These are phyloP conservation scores for Caranx melampygus DNA, from an alignment of 2,113 vertebrate species.

Conservation along the genomic window DNA sequence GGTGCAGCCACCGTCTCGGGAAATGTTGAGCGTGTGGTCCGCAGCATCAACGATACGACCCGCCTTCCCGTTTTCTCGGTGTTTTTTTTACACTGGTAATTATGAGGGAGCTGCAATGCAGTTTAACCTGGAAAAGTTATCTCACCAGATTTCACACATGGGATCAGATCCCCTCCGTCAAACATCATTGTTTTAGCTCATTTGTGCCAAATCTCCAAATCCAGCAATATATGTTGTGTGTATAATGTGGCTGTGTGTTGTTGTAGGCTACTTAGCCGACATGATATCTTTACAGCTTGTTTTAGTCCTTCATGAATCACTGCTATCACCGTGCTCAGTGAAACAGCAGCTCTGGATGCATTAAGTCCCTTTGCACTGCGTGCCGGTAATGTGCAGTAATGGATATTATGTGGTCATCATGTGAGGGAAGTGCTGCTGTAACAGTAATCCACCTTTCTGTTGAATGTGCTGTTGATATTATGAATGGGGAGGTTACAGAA, in stretches of 20 bases:
- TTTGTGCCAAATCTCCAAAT: not conserved
- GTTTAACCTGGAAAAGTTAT: conserved; percentile 11
- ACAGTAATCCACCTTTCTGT: not conserved
- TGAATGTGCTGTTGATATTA: not conserved
- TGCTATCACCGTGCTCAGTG: conserved; percentile 9
- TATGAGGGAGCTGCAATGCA: conserved; percentile 64
- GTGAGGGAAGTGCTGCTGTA: not conserved
- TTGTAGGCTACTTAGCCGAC: not conserved
- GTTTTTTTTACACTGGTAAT: not conserved
- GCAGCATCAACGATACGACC: not conserved
- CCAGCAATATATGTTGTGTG: not conserved
- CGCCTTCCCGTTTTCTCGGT: not conserved
- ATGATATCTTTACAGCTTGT: not conserved
- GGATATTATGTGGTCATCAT: conserved; percentile 4
- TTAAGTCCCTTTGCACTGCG: conserved; percentile 11
- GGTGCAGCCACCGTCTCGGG: conserved; percentile 4
- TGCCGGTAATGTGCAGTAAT: conserved; percentile 19
- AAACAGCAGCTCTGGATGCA: conserved; percentile 19
- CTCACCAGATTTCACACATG: not conserved
- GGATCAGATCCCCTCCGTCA: not conserved
- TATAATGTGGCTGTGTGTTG: too few relatives aligned
- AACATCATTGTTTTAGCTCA: not conserved
- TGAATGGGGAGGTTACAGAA: conserved; percentile 18
- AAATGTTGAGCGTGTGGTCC: not conserved
- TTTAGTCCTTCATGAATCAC: conserved; percentile 30